Conservation (phyloP, 1,140 invertebrate genomes). For the Aphis gossypii region DNA sequence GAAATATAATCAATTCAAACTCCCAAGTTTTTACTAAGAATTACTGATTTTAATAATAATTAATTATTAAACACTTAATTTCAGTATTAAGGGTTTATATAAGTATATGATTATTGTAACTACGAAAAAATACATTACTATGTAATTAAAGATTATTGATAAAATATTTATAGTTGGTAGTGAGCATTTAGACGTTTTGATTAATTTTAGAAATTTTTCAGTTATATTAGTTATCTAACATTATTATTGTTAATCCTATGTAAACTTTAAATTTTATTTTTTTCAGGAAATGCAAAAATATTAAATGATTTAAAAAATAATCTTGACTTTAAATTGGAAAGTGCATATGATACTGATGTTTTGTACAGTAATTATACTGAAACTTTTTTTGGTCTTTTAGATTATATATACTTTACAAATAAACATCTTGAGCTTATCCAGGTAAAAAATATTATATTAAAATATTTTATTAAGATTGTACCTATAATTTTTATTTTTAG, state of each 20-base stretch:
- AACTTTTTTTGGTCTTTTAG: conserved; percentile 30
- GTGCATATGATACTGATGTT: conserved; percentile 19
- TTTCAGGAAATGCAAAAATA: not conserved
- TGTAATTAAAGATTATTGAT: not conserved
- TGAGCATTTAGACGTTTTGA: not conserved
- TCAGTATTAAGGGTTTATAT: too few species aligned
- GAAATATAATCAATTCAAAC: not conserved
- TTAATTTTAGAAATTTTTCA: not conserved
- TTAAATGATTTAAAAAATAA: conserved; percentile 25
- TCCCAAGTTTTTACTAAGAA: not conserved
- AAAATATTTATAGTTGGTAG: not conserved
- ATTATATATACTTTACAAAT: conserved; percentile 51
- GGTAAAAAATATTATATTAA: not conserved
- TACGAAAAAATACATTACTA: not conserved
- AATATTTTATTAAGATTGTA: not conserved
- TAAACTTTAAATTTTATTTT: not conserved
- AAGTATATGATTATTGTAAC: too few species aligned
- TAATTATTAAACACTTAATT: too few species aligned
- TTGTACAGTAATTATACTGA: conserved; percentile 20
- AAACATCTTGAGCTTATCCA: not conserved
- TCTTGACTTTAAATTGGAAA: not conserved
- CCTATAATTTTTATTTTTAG: conserved; percentile 64
- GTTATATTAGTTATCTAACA: not conserved
- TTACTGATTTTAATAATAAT: too few species aligned
- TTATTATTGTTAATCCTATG: not conserved